phyloP scores from a whole-genome alignment of 2,888 invertebrate genomes.

The Caenorhabditis sulstoni region DNA sequence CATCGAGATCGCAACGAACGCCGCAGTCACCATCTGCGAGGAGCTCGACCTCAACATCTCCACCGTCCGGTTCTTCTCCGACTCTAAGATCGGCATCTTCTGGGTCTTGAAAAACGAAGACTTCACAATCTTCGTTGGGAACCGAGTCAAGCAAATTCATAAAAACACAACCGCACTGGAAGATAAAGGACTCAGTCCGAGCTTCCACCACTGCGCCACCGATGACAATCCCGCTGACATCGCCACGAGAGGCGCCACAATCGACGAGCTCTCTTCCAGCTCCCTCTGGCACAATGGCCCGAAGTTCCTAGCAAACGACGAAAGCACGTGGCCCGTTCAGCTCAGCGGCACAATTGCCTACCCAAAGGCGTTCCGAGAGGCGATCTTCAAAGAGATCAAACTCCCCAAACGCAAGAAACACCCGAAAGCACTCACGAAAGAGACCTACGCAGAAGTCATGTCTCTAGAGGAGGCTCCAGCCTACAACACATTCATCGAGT shows the following conservation, averaged over 20 bases:
- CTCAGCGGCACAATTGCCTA: neutral
- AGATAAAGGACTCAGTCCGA: neutral
- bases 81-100: constrained; percentile 35
- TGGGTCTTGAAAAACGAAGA: constrained; percentile 29
- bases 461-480: too few species aligned
- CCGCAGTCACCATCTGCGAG: neutral
- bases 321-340: constrained; percentile 3
- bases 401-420: neutral
- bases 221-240: constrained; percentile 78
- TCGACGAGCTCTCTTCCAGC: constrained; percentile 29
- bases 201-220: constrained; percentile 66
- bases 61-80: constrained; percentile 33
- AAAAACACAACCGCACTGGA: neutral
- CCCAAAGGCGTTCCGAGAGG: constrained; percentile 11
- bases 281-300: constrained; percentile 36
- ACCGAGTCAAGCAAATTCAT: constrained; percentile 1
- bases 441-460: too few species aligned
- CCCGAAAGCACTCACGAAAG: too few species aligned
- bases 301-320: neutral
- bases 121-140: neutral
- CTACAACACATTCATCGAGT: too few species aligned
- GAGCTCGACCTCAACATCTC: neutral
- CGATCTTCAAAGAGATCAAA: neutral
- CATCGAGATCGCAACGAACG: constrained; percentile 17
- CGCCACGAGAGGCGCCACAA: constrained; percentile 67